A percentile compares a stretch with the other conserved stretches of the same genome.
These are phyloP conservation scores for Ascidia mentula DNA, from an alignment of 23 tunicate genomes.

Conservation along the genomic window DNA sequence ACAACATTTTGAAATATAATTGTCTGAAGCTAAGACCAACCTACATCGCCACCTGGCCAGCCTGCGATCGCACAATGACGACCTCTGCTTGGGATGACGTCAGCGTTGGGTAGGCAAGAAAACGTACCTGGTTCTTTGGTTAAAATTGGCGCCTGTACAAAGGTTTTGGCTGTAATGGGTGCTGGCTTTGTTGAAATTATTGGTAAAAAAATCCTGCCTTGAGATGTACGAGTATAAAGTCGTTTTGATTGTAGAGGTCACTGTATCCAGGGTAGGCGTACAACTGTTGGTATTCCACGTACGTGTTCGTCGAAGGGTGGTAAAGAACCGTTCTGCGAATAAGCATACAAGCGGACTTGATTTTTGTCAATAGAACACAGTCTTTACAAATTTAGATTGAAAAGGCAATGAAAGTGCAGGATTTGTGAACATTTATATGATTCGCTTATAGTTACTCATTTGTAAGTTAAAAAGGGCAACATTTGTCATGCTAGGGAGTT, in stretches of 20 bases:
- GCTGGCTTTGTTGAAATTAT: background rate
- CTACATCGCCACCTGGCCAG: slow-evolving; percentile 47
- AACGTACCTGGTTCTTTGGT: background rate
- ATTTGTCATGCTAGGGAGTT: no score
- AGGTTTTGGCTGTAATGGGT: background rate
- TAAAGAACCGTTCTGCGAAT: background rate
- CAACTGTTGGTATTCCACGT: background rate
- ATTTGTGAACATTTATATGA: no score
- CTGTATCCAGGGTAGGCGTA: slow-evolving; percentile 54
- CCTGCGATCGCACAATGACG: slow-evolving; percentile 42
- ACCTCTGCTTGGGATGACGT: slow-evolving; percentile 58
- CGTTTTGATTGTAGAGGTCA: slow-evolving; percentile 52
- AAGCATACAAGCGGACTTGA: no score
- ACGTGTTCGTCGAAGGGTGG: background rate
- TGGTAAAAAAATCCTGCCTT: slow-evolving; percentile 25
- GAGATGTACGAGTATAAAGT: slow-evolving; percentile 41
- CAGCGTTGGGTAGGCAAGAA: slow-evolving; percentile 51
- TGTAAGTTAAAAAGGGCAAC: no score
- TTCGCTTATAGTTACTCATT: no score
- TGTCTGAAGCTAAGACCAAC: no score
- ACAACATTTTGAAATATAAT: no score
- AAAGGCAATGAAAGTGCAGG: no score
- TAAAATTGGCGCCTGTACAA: background rate
- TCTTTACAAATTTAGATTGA: no score
- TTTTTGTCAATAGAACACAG: no score